Evolutionary conservation across 2,113 vertebrate species (phyloP).

Genomic region (Gavialis gangeticus): DNA sequence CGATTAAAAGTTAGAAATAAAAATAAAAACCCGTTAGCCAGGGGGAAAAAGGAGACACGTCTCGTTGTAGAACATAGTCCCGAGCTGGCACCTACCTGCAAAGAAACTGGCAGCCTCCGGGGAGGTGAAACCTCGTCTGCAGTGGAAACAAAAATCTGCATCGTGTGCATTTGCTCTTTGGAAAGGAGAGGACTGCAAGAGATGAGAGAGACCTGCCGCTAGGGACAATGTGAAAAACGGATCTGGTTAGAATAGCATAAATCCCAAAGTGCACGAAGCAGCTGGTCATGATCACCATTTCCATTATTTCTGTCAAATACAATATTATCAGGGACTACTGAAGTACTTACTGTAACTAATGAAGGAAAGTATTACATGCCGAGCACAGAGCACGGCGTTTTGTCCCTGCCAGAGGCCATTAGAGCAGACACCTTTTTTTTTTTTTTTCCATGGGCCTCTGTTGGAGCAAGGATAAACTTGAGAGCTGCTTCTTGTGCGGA

Average conservation of each 20-base stretch:
- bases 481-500: not conserved
- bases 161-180: not conserved
- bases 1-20: no score
- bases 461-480: rapidly evolving
- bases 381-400: not conserved
- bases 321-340: slow-evolving; percentile 39
- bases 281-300: slow-evolving; percentile 61
- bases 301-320: slow-evolving; percentile 67
- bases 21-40: no score
- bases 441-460: not conserved
- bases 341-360: slow-evolving; percentile 62
- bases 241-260: slow-evolving; percentile 42
- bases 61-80: not conserved
- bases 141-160: not conserved
- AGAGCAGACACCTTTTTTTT: not conserved
- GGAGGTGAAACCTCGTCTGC: rapidly evolving
- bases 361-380: slow-evolving; percentile 45
- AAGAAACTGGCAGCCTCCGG: rapidly evolving
- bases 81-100: not conserved
- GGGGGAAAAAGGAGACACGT: not conserved
- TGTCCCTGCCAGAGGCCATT: not conserved
- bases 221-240: slow-evolving; percentile 36
- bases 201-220: not conserved
- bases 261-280: not conserved
- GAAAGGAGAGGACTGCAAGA: not conserved